Evolutionary conservation across 2,888 invertebrate species (phyloP), one percentile per base, ranked within the genome.

Genomic region (Hyalella azteca): DNA sequence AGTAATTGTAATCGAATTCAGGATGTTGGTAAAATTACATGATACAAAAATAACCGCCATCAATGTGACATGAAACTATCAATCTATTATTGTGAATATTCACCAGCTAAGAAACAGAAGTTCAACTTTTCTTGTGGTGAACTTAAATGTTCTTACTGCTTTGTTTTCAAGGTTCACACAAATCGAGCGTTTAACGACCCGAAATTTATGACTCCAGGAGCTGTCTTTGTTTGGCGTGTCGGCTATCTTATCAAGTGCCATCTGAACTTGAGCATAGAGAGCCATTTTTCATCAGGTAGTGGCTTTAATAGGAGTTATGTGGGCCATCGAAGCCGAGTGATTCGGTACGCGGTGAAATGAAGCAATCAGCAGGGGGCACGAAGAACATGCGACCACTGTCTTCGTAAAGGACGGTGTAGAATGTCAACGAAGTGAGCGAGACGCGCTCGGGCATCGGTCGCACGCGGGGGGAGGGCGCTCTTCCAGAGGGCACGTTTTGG

Each of bases 221-320:
- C 66, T 66, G 66, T 66, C 66, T 66, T 66, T 66, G 36, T 66
- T 39, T 36, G 36, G 66, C 66, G 66, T 66, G 66, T 66, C 36
- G 32, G 66, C 66, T 66, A 66, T 66, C 66, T 66, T 66, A 66
- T 66, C 66, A 66, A 66, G 66, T 66, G 66, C 29, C 66, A 66
- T 66, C 66, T 66, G 66, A 66, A 66, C 66, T 66, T 66, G 66
- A 66, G 66, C 66, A 66, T 66, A 66, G 66, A 32, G 36, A 66
- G 66, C 66, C 66, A 66, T 66, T 66, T 66, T 66, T 66, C 66
- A 66, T 66, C 66, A 66, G 66, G 66, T 66, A 36, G 66, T 29
- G 66, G 66, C 66, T 66, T 66, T 66, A 66, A 66, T 66, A 66
- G 66, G 66, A 66, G 66, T 66, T 66, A 66, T 66, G 66, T 66